phyloP scores from a whole-genome alignment of 23 tunicate genomes.

The Diplosoma virens region DNA sequence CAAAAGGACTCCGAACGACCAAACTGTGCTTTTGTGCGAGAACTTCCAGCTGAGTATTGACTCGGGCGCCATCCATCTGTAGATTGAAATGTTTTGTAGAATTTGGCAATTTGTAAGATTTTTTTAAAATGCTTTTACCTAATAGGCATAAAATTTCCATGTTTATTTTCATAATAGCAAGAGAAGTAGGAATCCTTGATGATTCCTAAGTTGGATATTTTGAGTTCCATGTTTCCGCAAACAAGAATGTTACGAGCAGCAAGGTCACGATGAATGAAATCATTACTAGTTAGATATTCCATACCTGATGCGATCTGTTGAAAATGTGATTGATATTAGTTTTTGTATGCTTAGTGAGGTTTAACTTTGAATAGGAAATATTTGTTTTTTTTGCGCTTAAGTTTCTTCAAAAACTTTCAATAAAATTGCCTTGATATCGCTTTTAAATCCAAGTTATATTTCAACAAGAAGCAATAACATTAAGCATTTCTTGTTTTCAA shows the following conservation, averaged over 20 bases:
- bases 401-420: no score
- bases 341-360: no score
- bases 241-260: conserved; percentile 85
- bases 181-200: conserved; percentile 83
- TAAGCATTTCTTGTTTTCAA: no score
- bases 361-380: no score
- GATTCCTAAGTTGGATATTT: conserved; percentile 82
- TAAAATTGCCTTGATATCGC: no score
- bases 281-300: conserved; percentile 74
- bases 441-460: no score
- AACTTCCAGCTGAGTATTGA: conserved; percentile 64
- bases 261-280: conserved; percentile 86
- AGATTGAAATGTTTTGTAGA: no score
- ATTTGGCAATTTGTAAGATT: neutral
- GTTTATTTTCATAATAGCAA: conserved; percentile 68
- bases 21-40: conserved; percentile 70
- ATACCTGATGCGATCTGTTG: conserved; percentile 80
- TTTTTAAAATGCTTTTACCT: conserved; percentile 42
- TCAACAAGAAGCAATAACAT: no score
- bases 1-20: conserved; percentile 87
- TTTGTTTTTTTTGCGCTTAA: no score
- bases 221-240: conserved; percentile 79
- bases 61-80: conserved; percentile 96
- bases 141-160: conserved; percentile 78
- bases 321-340: no score